phyloP scores from a whole-genome alignment of 2,797 vertebrate species.

The Scarus forsteni region DNA sequence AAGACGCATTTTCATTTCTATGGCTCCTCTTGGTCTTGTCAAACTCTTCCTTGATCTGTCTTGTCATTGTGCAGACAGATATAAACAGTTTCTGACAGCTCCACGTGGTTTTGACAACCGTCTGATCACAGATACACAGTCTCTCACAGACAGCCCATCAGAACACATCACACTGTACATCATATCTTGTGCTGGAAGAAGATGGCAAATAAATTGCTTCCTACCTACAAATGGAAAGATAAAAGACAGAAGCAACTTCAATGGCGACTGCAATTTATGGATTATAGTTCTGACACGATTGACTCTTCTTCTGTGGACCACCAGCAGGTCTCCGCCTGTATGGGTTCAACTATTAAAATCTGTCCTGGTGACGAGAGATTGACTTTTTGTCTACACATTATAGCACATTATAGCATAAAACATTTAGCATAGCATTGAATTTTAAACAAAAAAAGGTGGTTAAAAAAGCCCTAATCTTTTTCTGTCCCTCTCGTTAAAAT shows the following conservation, averaged over 20 bases:
- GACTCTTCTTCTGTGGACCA: conserved; percentile 15
- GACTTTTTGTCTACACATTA: conserved; percentile 5
- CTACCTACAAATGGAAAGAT: conserved; percentile 59
- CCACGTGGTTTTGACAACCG: conserved; percentile 45
- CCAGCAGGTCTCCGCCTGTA: background rate
- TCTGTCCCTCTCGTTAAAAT: background rate
- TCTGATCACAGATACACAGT: conserved; percentile 51
- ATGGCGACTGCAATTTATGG: conserved; percentile 33
- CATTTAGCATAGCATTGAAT: conserved; percentile 10
- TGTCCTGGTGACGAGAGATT: conserved; percentile 8
- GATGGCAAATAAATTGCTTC: conserved; percentile 69
- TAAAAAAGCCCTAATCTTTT: background rate
- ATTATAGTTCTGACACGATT: conserved; percentile 28
- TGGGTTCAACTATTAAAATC: conserved; percentile 14
- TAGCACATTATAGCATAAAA: conserved; percentile 11
- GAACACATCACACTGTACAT: conserved; percentile 34
- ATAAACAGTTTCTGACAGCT: conserved; percentile 54
- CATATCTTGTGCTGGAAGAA: conserved; percentile 28
- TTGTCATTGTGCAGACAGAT: conserved; percentile 29
- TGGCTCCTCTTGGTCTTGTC: conserved; percentile 1
- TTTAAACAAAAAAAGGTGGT: background rate
- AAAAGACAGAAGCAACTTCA: conserved; percentile 49
- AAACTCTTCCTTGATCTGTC: conserved; percentile 32
- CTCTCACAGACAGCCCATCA: conserved; percentile 53
- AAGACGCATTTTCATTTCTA: conserved; percentile 21